A percentile compares a stretch with the other conserved stretches of the same genome.
phyloP scores from a whole-genome alignment of 2,113 vertebrate genomes.

The Spermophilus dauricus region DNA sequence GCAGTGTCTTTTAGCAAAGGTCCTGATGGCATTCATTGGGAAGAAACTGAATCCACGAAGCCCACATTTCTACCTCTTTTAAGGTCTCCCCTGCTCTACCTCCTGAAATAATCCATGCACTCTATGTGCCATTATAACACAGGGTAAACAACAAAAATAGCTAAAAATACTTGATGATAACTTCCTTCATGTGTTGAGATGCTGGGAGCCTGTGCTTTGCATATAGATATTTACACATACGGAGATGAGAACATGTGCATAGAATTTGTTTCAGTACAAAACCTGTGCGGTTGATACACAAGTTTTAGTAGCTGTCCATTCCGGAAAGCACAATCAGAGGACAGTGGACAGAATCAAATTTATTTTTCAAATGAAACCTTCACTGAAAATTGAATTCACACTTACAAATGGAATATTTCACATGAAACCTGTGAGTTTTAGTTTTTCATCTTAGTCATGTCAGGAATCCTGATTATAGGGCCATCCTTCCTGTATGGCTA shows the following conservation, averaged over 20 bases:
- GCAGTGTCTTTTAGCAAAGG: not conserved
- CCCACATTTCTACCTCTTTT: no score
- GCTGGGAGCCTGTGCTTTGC: not conserved
- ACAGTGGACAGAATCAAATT: not conserved
- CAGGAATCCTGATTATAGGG: not conserved
- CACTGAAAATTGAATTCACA: not conserved
- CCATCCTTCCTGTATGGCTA: not conserved
- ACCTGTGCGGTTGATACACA: not conserved
- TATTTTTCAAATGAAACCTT: not conserved
- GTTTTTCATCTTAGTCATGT: not conserved
- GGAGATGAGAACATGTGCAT: not conserved
- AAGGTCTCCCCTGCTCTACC: accelerated
- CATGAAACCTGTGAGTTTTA: not conserved
- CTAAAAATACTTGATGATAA: not conserved
- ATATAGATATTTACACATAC: not conserved
- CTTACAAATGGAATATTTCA: not conserved
- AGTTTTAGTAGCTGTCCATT: not conserved
- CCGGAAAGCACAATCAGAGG: not conserved
- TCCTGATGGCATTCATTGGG: not conserved
- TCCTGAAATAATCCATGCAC: accelerated
- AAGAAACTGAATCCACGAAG: not conserved
- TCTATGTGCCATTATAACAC: not conserved
- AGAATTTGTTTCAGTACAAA: not conserved
- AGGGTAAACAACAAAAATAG: not conserved
- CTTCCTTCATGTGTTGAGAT: not conserved